Base-by-base conservation (phyloP, 2,797 vertebrate genomes). In the Denticeps clupeoides region DNA sequence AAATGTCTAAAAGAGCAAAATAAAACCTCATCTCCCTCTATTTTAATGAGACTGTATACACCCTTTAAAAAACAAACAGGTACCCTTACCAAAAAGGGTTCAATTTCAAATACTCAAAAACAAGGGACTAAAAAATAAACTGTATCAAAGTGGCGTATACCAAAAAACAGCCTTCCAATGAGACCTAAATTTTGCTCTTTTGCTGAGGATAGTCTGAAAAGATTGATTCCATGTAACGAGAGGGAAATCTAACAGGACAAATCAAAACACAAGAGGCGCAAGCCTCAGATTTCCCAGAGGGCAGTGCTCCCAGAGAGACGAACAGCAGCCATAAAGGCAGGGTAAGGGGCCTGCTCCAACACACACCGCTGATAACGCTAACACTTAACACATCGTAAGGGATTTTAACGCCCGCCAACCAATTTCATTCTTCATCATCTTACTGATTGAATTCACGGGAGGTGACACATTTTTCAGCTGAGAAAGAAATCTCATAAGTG, bases 241-340 rank as follows among this genome's bases (percentile, higher is more conserved):
- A 45, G 8, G 23, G 21, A 41, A 46, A 44, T 40, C 18, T 46
- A 45, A 50, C 35, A 23, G n/a, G 29, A 29, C 11, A 23, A 22
- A 38, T 3, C 26, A 23, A 18, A 12, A 24, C 4, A 19, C 35
- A 28, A 25, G 29, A n/a, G 11, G 21, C 11, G n/a, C 1, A 18
- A 31, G 15, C 40, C 18, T 29, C 13, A 32, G 15, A 18, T 18
- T 18, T 53, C 27, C 47, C 26, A 41, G 37, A 41, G 56, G 43
- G 41, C 27, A 44, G 18, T 21, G 28, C 28, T 31, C n/a, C 28
- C 9, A 12, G 24, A 41, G 23, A 28, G n/a, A 28, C 15, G 13
- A 1, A 2, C 16, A 45, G 8, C 44, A 9, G 9, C 15, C 12
- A 13, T 18, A 13, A 31, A n/a, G 9, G 27, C 44, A 45, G 24